Conservation (phyloP, 2,797 vertebrate species). For the Onychomys leucogaster region DNA sequence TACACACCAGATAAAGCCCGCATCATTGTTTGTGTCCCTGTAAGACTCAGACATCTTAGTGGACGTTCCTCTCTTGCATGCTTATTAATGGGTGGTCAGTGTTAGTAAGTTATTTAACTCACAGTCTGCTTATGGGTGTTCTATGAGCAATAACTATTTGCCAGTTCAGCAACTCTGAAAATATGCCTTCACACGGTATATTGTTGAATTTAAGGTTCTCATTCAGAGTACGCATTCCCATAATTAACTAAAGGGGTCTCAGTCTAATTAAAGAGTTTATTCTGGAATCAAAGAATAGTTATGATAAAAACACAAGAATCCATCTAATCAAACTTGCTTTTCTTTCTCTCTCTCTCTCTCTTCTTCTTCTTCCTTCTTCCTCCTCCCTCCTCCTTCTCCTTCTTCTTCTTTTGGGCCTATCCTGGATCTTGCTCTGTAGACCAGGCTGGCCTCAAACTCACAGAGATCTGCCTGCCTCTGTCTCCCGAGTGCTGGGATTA, state of each 20-base stretch:
- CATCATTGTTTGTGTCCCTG: neutral
- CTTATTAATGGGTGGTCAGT: conserved; percentile 19
- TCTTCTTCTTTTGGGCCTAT: too few relatives aligned
- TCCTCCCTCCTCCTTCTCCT: too few relatives aligned
- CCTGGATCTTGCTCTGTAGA: too few relatives aligned
- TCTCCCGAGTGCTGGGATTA: too few relatives aligned
- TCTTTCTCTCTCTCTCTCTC: neutral
- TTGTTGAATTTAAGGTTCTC: conserved; percentile 60
- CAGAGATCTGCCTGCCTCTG: too few relatives aligned
- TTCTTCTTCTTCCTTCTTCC: too few relatives aligned
- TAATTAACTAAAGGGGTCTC: conserved; percentile 52
- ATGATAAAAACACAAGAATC: conserved; percentile 14
- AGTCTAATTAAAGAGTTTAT: conserved; percentile 52
- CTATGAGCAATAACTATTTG: conserved; percentile 53
- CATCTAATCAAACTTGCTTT: conserved; percentile 31
- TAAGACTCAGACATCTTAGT: conserved; percentile 16
- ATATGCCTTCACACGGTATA: neutral
- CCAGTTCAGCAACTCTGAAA: conserved; percentile 45
- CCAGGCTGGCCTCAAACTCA: too few relatives aligned
- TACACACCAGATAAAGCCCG: conserved; percentile 26
- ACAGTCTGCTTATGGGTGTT: conserved; percentile 15
- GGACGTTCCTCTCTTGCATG: conserved; percentile 34
- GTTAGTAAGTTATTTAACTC: conserved; percentile 54
- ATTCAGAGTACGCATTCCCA: neutral
- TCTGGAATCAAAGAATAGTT: conserved; percentile 46